These are phyloP conservation scores for Bombyx huttoni DNA, from an alignment of 2,888 invertebrate species.

Conservation along the genomic window DNA sequence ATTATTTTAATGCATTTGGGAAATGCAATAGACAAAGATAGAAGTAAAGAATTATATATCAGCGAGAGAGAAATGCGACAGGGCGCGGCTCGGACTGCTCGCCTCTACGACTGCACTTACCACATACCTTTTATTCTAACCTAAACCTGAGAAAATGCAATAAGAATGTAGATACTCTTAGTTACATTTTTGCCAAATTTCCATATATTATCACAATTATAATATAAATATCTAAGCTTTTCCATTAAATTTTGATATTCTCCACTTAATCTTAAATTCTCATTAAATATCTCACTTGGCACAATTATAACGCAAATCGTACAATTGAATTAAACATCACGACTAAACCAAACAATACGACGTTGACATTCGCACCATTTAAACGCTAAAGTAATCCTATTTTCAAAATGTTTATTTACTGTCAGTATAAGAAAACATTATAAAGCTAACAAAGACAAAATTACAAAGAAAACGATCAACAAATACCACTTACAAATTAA, in stretches of 20 bases:
- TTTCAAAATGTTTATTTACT: constrained; percentile 36
- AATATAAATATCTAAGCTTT: constrained; percentile 65
- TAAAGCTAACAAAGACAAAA: constrained; percentile 69
- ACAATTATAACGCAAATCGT: constrained; percentile 65
- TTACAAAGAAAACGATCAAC: constrained; percentile 69
- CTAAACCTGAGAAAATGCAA: constrained; percentile 40
- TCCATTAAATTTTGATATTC: constrained; percentile 63
- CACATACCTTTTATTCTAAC: constrained; percentile 28
- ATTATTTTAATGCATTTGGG: constrained; percentile 42
- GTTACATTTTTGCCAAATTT: constrained; percentile 57
- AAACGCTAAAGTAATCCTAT: constrained; percentile 42
- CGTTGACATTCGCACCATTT: constrained; percentile 35
- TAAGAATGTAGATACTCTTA: constrained; percentile 44
- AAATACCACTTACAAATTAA: constrained; percentile 69
- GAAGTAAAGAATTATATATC: constrained; percentile 6
- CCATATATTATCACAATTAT: constrained; percentile 69
- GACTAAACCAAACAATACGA: constrained; percentile 40
- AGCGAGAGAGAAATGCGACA: constrained; percentile 2
- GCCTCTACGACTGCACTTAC: constrained; percentile 1
- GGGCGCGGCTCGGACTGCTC: constrained; percentile 1
- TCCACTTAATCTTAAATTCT: constrained; percentile 69
- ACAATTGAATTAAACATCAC: constrained; percentile 48
- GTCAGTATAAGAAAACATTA: constrained; percentile 59
- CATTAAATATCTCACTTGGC: constrained; percentile 70
- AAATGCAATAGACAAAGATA: constrained; percentile 15